Evolutionary conservation across 2,797 vertebrate species (phyloP).

Genomic region (Lerista edwardsae): DNA sequence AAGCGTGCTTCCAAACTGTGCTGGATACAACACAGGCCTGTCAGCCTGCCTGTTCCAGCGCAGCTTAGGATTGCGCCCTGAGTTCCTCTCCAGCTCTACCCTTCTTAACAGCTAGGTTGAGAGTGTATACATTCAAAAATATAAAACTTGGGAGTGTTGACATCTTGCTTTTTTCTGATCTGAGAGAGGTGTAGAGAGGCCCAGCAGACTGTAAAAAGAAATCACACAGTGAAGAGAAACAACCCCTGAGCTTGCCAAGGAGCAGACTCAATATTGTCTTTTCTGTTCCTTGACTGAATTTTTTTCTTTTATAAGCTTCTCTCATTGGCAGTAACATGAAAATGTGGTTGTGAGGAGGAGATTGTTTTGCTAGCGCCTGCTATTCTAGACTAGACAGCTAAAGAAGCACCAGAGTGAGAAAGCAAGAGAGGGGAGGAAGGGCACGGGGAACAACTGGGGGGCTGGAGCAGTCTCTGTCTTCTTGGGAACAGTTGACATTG

Average conservation of each 20-base stretch:
- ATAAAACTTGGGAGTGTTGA: conserved; percentile 13
- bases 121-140: not conserved
- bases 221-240: fast-evolving
- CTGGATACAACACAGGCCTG: too few relatives aligned
- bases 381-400: not conserved
- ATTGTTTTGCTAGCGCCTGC: conserved; percentile 27
- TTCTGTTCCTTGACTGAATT: not conserved
- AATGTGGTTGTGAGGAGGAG: conserved; percentile 19
- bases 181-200: not conserved
- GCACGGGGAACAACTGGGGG: not conserved
- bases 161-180: conserved; percentile 39
- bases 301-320: conserved; percentile 14
- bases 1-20: too few relatives aligned
- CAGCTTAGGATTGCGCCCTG: not conserved
- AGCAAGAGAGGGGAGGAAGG: conserved; percentile 22
- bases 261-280: conserved; percentile 43
- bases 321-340: conserved; percentile 23
- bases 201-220: conserved; percentile 26
- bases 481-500: not conserved
- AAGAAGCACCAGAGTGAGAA: not conserved
- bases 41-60: too few relatives aligned
- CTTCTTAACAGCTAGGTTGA: not conserved
- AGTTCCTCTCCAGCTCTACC: not conserved
- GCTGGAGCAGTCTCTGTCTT: not conserved
- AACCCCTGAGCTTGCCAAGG: conserved; percentile 28